Percentiles rank a stretch among this genome's conserved stretches.
phyloP scores from a whole-genome alignment of 2,113 vertebrate species.

The Tetrax tetrax region DNA sequence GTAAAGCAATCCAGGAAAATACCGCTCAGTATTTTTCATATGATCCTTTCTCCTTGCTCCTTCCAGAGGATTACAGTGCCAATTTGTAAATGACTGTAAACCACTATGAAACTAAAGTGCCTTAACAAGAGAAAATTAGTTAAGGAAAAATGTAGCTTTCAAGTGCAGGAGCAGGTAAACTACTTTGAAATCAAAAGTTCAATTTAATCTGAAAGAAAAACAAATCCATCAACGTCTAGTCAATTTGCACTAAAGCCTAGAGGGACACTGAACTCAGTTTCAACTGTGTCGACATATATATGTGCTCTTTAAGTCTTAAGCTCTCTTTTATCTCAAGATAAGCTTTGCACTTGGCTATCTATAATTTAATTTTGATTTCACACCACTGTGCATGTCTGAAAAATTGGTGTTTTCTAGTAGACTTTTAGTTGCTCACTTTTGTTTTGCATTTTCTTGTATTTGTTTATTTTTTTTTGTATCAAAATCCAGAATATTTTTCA shows the following conservation, averaged over 20 bases:
- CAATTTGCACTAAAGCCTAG: slow-evolving; percentile 37
- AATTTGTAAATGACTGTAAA: slow-evolving; percentile 47
- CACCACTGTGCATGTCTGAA: background rate
- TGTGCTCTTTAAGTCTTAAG: slow-evolving; percentile 7
- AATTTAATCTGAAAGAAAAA: slow-evolving; percentile 77
- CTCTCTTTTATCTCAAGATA: background rate
- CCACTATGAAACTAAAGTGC: slow-evolving; percentile 12
- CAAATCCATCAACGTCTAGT: slow-evolving; percentile 75
- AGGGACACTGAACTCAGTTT: slow-evolving; percentile 24
- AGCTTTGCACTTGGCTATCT: background rate
- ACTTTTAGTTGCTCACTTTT: background rate
- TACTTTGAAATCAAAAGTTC: slow-evolving; percentile 70
- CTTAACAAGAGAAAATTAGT: slow-evolving; percentile 70
- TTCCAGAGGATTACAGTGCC: background rate
- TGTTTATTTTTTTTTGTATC: background rate
- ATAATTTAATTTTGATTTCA: slow-evolving; percentile 44
- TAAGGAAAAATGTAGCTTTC: slow-evolving; percentile 68
- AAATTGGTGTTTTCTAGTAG: background rate
- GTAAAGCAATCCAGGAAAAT: background rate
- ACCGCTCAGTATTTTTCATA: background rate
- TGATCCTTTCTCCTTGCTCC: background rate
- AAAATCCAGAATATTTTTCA: background rate
- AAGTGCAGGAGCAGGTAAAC: slow-evolving; percentile 60
- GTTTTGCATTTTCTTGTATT: background rate
- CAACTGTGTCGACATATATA: background rate